Conservation (phyloP, 2,113 vertebrate genomes). For the Oriolus oriolus region DNA sequence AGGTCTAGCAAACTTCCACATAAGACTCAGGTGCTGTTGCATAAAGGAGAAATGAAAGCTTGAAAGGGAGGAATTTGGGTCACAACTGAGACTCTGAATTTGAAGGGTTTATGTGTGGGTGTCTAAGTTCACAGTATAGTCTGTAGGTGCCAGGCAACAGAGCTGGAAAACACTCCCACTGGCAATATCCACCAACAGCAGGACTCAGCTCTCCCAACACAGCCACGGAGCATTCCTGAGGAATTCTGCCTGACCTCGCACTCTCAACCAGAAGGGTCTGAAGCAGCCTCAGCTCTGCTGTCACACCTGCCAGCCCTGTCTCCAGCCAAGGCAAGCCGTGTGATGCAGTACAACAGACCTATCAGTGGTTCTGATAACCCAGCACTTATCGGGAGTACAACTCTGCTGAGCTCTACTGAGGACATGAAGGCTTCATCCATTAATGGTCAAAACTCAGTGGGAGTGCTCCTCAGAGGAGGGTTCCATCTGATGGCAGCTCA, state of each 20-base stretch:
- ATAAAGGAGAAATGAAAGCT: neutral
- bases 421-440: neutral
- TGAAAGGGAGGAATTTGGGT: neutral
- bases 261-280: neutral
- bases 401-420: neutral
- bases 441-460: neutral
- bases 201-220: neutral
- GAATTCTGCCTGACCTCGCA: neutral
- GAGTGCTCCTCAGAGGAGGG: neutral
- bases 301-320: neutral
- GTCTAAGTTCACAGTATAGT: neutral
- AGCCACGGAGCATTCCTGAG: fast-evolving
- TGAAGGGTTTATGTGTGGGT: neutral
- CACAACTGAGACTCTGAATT: neutral
- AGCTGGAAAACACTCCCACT: neutral
- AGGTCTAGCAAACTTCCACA: neutral
- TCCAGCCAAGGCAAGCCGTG: neutral
- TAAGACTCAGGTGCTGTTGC: neutral
- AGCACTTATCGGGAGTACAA: fast-evolving
- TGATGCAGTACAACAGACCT: neutral
- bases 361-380: neutral
- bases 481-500: neutral
- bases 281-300: neutral
- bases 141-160: neutral
- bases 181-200: neutral